phyloP scores from a whole-genome alignment of 2,888 invertebrate genomes.

The Orthosia cruda region DNA sequence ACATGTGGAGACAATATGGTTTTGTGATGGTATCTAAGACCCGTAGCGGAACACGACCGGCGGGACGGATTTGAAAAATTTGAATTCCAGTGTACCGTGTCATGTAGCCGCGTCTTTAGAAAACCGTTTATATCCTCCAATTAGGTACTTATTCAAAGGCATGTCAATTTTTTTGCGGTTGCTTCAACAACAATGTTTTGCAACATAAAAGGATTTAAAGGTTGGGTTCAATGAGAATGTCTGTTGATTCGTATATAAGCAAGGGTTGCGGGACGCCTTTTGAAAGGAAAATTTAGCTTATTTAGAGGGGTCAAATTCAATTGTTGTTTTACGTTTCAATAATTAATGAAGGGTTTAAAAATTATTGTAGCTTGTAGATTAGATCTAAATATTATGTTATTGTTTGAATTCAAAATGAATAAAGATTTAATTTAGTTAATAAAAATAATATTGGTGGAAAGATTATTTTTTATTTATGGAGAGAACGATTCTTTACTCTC shows the following conservation, averaged over 20 bases:
- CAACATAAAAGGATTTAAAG: conserved; percentile 33
- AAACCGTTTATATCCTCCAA: no score
- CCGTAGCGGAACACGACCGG: no score
- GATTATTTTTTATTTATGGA: neutral
- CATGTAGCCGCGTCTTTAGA: no score
- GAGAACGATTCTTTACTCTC: neutral
- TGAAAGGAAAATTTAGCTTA: conserved; percentile 47
- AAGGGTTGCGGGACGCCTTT: conserved; percentile 30
- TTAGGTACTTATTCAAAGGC: no score
- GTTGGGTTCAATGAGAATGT: conserved; percentile 25
- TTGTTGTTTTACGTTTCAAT: conserved; percentile 43
- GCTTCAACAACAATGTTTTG: conserved; percentile 31
- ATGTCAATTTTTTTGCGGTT: conserved; percentile 32
- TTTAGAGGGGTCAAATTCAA: conserved; percentile 41
- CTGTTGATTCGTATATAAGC: conserved; percentile 26
- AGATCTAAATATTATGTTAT: neutral
- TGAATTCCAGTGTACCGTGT: no score
- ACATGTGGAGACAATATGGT: no score
- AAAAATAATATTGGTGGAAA: no score
- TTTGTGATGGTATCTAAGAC: no score
- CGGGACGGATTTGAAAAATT: no score
- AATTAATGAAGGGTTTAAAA: conserved; percentile 21
- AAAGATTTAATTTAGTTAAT: neutral
- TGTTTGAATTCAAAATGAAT: neutral
- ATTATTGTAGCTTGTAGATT: conserved; percentile 2